Evolutionary conservation across 2,888 invertebrate genomes (phyloP).

Genomic region (Merodon equestris): DNA sequence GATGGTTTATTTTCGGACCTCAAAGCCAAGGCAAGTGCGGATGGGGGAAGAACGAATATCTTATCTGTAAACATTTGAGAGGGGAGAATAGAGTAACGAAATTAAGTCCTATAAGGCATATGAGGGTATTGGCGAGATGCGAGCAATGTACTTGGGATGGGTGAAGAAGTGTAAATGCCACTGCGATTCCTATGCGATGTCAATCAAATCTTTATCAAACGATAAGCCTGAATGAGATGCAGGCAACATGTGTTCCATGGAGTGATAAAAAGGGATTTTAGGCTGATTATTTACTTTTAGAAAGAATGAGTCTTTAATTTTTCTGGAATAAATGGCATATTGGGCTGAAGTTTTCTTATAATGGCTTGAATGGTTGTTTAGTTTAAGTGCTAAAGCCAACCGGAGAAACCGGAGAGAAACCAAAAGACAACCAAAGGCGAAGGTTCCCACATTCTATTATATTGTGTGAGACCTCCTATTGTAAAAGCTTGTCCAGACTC

Average conservation of each 20-base stretch:
- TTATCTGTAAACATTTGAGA: background rate
- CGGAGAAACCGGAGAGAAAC: no score
- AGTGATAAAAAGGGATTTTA: background rate
- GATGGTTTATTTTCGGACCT: conserved; percentile 63
- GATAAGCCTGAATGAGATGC: conserved; percentile 35
- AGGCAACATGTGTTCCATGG: conserved; percentile 7
- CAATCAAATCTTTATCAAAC: conserved; percentile 47
- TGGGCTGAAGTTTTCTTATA: no score
- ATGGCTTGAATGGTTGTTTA: no score
- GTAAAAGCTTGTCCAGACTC: no score
- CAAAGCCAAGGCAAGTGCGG: conserved; percentile 12
- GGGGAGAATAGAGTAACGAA: background rate
- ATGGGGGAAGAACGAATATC: no score
- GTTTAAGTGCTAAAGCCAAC: no score
- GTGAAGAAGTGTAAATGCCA: background rate
- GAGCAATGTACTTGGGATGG: conserved; percentile 5
- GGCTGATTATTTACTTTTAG: no score
- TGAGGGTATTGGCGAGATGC: conserved; percentile 19
- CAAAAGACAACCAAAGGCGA: no score
- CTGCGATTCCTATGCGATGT: conserved; percentile 35
- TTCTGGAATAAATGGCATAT: no score
- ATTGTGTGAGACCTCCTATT: no score
- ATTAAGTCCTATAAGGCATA: conserved; percentile 20
- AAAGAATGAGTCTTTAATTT: no score
- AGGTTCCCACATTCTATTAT: no score